Evolutionary conservation across 2,888 invertebrate species (phyloP).

Genomic region (Creontiades dilutus): DNA sequence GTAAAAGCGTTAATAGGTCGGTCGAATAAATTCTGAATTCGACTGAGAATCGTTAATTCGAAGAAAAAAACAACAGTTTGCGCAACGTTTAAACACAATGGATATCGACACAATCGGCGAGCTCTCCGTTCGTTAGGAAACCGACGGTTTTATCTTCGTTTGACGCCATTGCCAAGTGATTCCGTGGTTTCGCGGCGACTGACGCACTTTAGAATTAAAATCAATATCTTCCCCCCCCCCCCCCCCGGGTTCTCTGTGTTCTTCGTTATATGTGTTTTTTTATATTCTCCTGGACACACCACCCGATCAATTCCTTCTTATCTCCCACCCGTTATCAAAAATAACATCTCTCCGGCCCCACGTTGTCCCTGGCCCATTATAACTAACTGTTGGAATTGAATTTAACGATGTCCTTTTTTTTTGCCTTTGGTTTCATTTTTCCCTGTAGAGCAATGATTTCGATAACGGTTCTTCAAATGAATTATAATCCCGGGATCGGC

Average conservation of each 20-base stretch:
- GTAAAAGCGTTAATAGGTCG: too few relatives aligned
- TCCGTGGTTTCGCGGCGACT: background rate
- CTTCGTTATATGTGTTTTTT: too few relatives aligned
- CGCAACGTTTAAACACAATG: background rate
- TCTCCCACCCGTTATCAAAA: background rate
- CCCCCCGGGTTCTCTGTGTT: too few relatives aligned
- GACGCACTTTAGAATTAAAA: background rate
- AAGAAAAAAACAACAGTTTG: background rate
- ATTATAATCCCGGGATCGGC: background rate
- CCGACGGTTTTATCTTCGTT: background rate
- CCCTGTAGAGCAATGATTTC: background rate
- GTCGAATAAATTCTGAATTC: too few relatives aligned
- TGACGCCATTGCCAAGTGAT: slow-evolving; percentile 32
- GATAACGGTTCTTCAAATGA: background rate
- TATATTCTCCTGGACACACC: background rate
- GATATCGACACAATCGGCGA: background rate
- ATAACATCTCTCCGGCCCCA: background rate
- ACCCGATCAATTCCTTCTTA: background rate
- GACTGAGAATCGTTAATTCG: background rate
- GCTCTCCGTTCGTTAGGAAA: background rate
- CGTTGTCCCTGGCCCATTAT: background rate
- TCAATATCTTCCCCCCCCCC: background rate
- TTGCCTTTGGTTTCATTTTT: background rate
- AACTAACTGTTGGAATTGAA: background rate
- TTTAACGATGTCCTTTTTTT: background rate